Evolutionary conservation across 2,113 vertebrate species (phyloP), one percentile per base, ranked within the genome.

Genomic region (Hucho hucho): DNA sequence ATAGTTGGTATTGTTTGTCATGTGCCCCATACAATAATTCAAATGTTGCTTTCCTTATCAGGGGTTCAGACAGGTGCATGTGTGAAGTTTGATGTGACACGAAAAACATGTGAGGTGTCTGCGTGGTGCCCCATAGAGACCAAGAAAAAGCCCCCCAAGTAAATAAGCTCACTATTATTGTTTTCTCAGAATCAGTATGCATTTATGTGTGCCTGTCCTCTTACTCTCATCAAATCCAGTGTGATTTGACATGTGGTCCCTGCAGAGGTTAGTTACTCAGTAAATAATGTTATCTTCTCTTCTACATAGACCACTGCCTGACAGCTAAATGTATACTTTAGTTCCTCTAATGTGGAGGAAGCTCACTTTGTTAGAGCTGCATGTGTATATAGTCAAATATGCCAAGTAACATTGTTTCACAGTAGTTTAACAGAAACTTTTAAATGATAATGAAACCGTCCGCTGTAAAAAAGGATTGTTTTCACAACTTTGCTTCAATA

Each of bases 41-140:
- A 18, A 53, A 16, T 53, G 14, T 53, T 14, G 16, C 49, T 53
- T n/a, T 53, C 58, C 13, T 20, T 20, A 46, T 47, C 72, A 96
- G 95, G 95, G 68, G 81, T 95, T 80, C 93, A 94, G 83, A 95
- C 93, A 0, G 95, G 94, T 72, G 75, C 0, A 3, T 96, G 93
- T 82, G 58, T 95, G 61, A 84, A 20, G 12, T 95, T 89, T 18
- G 92, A 91, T 3, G 16, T 32, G 28, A 64, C 79, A 12, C 32
- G 63, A 70, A 96, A 94, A 85, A 94, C 92, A 28, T 94, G 94
- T 69, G 92, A 97, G 77, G 87, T 96, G 0, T 77, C 26, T 0
- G 92, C 93, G 3, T 96, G 94, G 92, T 95, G 95, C 75, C 94
- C 94, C 0, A 65, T 93, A 0, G 93, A 96, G 88, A 74, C 82